Percentiles rank a stretch among this genome's conserved stretches.
These are phyloP conservation scores for Stegodyphus mimosarum DNA, from an alignment of 1,140 invertebrate species.

Conservation along the genomic window DNA sequence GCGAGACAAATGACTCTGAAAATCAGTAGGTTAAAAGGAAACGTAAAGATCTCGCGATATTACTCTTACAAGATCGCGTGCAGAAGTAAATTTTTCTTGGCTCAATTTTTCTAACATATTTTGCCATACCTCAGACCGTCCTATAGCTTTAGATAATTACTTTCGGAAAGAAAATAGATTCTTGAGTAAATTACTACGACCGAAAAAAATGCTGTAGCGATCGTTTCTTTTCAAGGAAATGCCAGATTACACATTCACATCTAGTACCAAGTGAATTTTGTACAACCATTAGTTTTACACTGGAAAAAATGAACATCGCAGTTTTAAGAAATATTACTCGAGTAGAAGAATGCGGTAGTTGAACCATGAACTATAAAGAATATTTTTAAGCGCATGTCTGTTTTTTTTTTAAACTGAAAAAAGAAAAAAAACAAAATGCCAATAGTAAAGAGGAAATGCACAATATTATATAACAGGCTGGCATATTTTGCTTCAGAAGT, in stretches of 20 bases:
- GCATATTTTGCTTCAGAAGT: too few species aligned
- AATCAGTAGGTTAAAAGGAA: constrained; percentile 1
- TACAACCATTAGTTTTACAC: too few species aligned
- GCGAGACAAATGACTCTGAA: background rate
- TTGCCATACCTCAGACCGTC: constrained; percentile 10
- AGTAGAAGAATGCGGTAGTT: too few species aligned
- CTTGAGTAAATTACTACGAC: background rate
- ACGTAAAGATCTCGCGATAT: constrained; percentile 15
- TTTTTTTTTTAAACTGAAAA: too few species aligned
- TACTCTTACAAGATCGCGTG: constrained; percentile 32
- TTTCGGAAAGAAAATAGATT: constrained; percentile 48
- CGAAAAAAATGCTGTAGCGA: background rate
- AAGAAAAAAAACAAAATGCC: too few species aligned
- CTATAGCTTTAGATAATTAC: constrained; percentile 39
- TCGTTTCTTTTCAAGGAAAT: background rate
- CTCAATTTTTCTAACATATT: constrained; percentile 30
- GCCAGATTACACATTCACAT: background rate
- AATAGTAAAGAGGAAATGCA: too few species aligned
- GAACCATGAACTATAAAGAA: too few species aligned
- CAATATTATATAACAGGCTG: too few species aligned
- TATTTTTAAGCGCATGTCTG: too few species aligned
- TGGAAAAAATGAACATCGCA: too few species aligned
- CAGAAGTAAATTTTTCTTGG: constrained; percentile 5
- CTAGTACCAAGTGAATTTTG: too few species aligned
- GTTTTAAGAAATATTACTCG: too few species aligned